Conservation (phyloP, 2,113 vertebrate genomes). For the Azemiops feae region DNA sequence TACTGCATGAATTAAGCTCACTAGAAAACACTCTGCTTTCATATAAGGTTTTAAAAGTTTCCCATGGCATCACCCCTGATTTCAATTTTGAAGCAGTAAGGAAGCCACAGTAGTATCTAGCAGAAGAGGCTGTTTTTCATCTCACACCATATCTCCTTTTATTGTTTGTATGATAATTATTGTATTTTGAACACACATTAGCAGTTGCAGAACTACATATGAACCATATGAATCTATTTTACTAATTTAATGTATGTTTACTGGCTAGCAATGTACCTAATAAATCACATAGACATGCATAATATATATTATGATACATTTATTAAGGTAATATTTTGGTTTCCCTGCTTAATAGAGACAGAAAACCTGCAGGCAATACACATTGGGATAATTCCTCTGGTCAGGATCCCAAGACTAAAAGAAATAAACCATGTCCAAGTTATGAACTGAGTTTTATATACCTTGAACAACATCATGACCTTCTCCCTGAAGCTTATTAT, state of each 20-base stretch:
- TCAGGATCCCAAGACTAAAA: not conserved
- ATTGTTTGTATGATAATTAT: not conserved
- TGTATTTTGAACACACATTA: not conserved
- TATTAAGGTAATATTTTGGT: not conserved
- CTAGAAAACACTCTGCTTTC: not conserved
- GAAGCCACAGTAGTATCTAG: not conserved
- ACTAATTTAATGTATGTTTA: not conserved
- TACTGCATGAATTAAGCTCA: not conserved
- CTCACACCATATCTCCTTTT: not conserved
- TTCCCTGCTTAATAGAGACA: not conserved
- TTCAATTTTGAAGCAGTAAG: not conserved
- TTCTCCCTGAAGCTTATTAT: not conserved
- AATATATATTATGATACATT: not conserved
- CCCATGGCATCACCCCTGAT: not conserved
- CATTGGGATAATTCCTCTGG: not conserved
- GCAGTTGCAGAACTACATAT: not conserved
- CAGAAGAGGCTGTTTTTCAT: not conserved
- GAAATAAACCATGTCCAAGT: not conserved
- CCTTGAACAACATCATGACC: not conserved
- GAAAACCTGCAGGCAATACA: not conserved
- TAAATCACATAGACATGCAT: not conserved
- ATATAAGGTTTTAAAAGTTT: not conserved
- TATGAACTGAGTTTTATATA: not conserved
- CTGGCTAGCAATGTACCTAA: not conserved
- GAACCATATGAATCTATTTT: not conserved